A percentile compares a stretch with the other conserved stretches of the same genome.
phyloP scores from a whole-genome alignment of 2,113 vertebrate genomes.

The Gambusia holbrooki region DNA sequence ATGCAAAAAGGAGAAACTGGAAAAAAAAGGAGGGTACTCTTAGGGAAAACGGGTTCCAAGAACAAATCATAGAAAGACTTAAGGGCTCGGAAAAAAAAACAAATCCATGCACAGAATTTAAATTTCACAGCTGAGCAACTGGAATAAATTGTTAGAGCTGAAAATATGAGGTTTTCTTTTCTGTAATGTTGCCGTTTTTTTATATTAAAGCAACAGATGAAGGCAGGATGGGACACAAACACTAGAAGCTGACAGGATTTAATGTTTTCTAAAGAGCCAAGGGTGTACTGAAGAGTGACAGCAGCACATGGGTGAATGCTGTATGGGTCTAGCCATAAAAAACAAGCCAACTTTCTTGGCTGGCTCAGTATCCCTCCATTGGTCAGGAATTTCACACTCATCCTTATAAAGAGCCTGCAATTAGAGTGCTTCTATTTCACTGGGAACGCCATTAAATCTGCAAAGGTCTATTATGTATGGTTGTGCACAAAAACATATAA shows the following conservation, averaged over 20 bases:
- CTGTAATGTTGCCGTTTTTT: conserved; percentile 66
- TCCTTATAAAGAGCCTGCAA: conserved; percentile 52
- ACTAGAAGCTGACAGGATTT: conserved; percentile 48
- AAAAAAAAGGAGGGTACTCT: conserved; percentile 1
- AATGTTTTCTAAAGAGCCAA: conserved; percentile 64
- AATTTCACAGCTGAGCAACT: conserved; percentile 84
- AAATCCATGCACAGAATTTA: conserved; percentile 82
- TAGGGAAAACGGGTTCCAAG: conserved; percentile 38
- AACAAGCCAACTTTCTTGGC: conserved; percentile 65
- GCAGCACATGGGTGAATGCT: conserved; percentile 65
- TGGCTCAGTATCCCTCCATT: conserved; percentile 60
- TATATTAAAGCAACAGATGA: conserved; percentile 39
- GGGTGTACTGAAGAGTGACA: conserved; percentile 69
- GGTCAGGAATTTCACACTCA: conserved; percentile 66
- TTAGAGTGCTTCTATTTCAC: conserved; percentile 60
- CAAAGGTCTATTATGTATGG: conserved; percentile 39
- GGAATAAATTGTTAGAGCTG: conserved; percentile 76
- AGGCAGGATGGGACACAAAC: conserved; percentile 29
- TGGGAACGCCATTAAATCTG: conserved; percentile 40
- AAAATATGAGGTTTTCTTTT: conserved; percentile 56
- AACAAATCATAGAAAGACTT: conserved; percentile 25
- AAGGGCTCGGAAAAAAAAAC: conserved; percentile 43
- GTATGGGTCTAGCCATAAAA: conserved; percentile 63
- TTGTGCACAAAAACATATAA: conserved; percentile 31
- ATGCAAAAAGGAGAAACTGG: conserved; percentile 6